These are phyloP conservation scores for Pseudonaja textilis DNA, from an alignment of 2,113 vertebrate species.

Conservation along the genomic window DNA sequence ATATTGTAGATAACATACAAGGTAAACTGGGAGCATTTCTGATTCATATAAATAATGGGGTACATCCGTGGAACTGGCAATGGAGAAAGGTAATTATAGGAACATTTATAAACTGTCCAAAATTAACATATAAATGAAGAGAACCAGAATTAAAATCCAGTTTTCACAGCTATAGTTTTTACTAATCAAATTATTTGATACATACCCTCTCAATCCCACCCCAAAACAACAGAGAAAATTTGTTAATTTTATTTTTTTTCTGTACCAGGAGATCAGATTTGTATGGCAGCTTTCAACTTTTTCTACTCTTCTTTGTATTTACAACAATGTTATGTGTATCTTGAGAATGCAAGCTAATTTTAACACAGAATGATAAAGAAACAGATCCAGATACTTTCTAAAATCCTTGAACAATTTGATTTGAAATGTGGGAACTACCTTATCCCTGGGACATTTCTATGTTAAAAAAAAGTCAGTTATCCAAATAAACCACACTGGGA, in stretches of 20 bases:
- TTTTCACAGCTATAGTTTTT: background rate
- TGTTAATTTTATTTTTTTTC: background rate
- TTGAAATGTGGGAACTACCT: background rate
- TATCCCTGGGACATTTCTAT: background rate
- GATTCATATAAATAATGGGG: conserved; percentile 21
- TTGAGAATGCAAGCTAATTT: background rate
- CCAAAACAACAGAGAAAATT: background rate
- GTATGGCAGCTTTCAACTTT: background rate
- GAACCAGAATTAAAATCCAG: background rate
- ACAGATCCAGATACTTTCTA: background rate
- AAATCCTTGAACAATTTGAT: background rate
- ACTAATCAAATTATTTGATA: background rate
- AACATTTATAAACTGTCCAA: background rate
- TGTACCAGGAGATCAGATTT: background rate
- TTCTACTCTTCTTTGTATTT: background rate
- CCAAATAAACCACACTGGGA: background rate
- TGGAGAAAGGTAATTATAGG: background rate
- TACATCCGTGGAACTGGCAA: conserved; percentile 5
- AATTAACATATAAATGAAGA: background rate
- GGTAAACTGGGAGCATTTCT: conserved; percentile 68
- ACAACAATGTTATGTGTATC: background rate
- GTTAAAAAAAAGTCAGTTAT: background rate
- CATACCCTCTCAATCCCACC: background rate
- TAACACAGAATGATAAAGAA: background rate
- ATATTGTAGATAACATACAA: conserved; percentile 80